Conservation (phyloP, 2,113 vertebrate genomes). For the Pachycephala philippinensis region DNA sequence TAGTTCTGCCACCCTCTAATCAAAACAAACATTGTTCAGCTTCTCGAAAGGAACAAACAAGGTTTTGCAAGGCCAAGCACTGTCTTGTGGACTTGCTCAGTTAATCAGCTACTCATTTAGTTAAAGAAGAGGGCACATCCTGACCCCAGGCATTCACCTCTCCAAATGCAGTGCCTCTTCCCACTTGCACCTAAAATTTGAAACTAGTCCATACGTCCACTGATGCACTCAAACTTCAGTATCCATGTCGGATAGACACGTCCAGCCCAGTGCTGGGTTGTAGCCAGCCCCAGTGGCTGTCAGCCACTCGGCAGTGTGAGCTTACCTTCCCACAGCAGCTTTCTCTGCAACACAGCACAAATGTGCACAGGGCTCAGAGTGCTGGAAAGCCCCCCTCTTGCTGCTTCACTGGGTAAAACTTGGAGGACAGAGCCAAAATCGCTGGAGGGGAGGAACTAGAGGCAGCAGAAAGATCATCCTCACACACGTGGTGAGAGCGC, state of each 20-base stretch:
- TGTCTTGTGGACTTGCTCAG: not conserved
- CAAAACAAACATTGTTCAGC: not conserved
- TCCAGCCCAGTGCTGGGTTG: not conserved
- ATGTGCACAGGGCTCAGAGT: not conserved
- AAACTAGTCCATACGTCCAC: not conserved
- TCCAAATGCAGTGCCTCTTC: not conserved
- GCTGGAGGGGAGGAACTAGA: not conserved
- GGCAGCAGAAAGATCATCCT: not conserved
- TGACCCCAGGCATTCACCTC: not conserved
- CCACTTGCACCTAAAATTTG: not conserved
- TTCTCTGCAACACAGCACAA: not conserved
- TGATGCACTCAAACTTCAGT: not conserved
- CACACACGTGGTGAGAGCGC: rapidly evolving
- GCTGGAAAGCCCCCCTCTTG: not conserved
- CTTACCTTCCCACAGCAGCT: not conserved
- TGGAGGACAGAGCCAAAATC: not conserved
- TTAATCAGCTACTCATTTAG: not conserved
- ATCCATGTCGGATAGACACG: rapidly evolving
- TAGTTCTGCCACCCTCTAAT: not conserved
- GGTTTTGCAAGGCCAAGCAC: not conserved
- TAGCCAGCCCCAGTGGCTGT: not conserved
- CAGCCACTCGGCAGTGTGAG: not conserved
- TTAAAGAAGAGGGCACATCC: not conserved
- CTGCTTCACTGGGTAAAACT: not conserved
- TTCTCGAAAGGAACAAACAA: not conserved